Percentiles rank a stretch among this genome's conserved stretches.
These are phyloP conservation scores for Coluber constrictor DNA, from an alignment of 2,797 vertebrate genomes.

Conservation along the genomic window DNA sequence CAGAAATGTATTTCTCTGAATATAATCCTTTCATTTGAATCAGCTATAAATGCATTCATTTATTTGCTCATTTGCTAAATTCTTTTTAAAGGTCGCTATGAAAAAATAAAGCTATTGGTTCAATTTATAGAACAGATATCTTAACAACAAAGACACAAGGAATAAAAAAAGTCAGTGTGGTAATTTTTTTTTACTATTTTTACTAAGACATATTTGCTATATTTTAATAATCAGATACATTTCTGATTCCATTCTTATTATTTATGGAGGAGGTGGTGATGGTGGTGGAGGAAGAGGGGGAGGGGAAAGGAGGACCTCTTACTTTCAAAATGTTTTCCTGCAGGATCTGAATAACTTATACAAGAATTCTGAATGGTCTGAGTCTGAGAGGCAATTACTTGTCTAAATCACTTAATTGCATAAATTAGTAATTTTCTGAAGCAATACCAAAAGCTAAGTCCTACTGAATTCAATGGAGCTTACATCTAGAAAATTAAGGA, in stretches of 20 bases:
- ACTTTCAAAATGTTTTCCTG: neutral
- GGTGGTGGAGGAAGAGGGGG: neutral
- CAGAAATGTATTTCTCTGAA: neutral
- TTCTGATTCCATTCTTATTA: constrained; percentile 26
- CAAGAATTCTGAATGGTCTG: neutral
- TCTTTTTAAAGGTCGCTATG: neutral
- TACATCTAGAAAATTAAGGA: neutral
- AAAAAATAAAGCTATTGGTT: neutral
- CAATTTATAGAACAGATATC: neutral
- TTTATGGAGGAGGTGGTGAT: neutral
- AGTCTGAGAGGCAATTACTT: neutral
- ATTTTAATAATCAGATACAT: neutral
- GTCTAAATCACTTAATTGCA: neutral
- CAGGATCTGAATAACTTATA: neutral
- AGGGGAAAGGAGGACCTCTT: neutral
- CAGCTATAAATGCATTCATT: neutral
- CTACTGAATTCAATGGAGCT: neutral
- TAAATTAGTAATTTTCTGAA: neutral
- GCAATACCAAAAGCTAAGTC: neutral
- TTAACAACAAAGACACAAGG: neutral
- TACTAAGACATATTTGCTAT: neutral
- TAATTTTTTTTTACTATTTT: neutral
- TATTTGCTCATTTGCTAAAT: neutral
- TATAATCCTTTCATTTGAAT: neutral
- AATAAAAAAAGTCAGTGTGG: neutral